phyloP scores from a whole-genome alignment of 2,888 invertebrate species.

The Lagria hirta region DNA sequence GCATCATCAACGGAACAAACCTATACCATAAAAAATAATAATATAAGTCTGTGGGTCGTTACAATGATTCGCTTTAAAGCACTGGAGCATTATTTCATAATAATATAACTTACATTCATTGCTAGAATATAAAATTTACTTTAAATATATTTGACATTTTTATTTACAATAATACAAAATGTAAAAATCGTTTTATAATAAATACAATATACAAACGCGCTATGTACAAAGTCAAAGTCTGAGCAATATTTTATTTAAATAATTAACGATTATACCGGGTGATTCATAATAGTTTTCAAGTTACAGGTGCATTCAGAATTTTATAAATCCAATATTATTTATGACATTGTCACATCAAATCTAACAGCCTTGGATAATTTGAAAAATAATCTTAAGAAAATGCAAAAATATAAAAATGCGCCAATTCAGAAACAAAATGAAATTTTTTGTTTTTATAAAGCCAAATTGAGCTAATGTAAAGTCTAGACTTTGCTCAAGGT shows the following conservation, averaged over 20 bases:
- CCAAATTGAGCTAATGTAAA: too few species aligned
- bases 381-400: too few species aligned
- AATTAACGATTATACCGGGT: slow-evolving; percentile 15
- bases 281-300: too few species aligned
- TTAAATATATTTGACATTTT: slow-evolving; percentile 31
- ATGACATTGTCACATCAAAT: too few species aligned
- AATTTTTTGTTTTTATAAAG: too few species aligned
- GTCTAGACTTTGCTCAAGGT: too few species aligned
- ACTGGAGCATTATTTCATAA: slow-evolving; percentile 19
- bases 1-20: slow-evolving; percentile 29
- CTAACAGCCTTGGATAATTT: too few species aligned
- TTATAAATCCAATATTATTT: too few species aligned
- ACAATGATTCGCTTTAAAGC: slow-evolving; percentile 23
- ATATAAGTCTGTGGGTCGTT: slow-evolving; percentile 8
- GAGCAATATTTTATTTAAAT: slow-evolving; percentile 24
- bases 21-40: slow-evolving; percentile 22
- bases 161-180: slow-evolving; percentile 31
- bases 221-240: slow-evolving; percentile 15
- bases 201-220: slow-evolving; percentile 37
- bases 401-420: too few species aligned
- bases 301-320: too few species aligned
- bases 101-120: slow-evolving; percentile 34
- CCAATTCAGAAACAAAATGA: too few species aligned
- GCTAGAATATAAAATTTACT: slow-evolving; percentile 41
- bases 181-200: slow-evolving; percentile 33